These are phyloP conservation scores for Diloba caeruleocephala DNA, from an alignment of 2,888 invertebrate species.

Conservation along the genomic window DNA sequence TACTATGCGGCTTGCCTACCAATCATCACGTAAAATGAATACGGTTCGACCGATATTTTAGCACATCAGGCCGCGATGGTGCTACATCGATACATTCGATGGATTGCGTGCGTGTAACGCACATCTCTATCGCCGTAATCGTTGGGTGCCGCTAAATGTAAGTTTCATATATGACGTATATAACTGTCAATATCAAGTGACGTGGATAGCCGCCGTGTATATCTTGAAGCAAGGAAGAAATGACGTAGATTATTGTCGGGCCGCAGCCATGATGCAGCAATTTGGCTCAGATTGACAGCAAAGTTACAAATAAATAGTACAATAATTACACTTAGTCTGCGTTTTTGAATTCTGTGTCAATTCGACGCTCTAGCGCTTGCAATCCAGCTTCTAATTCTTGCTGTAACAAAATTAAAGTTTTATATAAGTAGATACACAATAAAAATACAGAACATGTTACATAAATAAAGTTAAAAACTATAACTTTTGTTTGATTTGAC, in stretches of 20 bases:
- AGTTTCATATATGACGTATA: neutral
- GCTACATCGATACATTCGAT: neutral
- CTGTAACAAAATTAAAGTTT: constrained; percentile 52
- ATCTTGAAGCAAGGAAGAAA: neutral
- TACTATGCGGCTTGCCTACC: no score
- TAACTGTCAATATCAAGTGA: neutral
- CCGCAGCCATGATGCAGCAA: neutral
- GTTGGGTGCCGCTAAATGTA: neutral
- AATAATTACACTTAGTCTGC: constrained; percentile 61
- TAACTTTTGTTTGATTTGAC: no score
- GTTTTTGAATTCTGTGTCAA: constrained; percentile 78
- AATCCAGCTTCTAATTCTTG: constrained; percentile 77
- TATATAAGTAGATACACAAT: constrained; percentile 7
- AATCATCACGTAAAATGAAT: no score
- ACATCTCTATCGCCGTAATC: neutral
- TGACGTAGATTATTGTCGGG: constrained; percentile 9
- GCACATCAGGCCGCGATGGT: neutral
- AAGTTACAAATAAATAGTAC: constrained; percentile 2
- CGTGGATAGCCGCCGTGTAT: neutral
- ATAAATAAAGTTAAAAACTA: neutral
- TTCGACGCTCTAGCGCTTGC: constrained; percentile 77
- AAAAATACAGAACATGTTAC: neutral
- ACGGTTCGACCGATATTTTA: no score
- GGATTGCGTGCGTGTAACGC: neutral
- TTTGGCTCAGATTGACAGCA: constrained; percentile 1